Base-by-base conservation (phyloP, 2,113 vertebrate genomes). In the Xenopus borealis region DNA sequence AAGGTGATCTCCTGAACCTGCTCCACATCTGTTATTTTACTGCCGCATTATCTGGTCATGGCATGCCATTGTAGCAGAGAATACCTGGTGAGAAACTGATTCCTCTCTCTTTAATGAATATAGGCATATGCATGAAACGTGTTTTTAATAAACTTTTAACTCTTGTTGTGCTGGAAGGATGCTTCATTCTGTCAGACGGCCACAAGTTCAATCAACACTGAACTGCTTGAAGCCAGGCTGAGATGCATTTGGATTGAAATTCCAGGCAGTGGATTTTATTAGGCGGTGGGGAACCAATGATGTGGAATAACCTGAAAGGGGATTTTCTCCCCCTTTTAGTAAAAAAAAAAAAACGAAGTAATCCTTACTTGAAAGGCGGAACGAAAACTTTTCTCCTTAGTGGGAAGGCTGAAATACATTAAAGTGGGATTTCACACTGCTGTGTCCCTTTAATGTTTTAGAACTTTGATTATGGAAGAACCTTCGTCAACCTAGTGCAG, bases 21-120 rank as follows among this genome's bases (percentile, higher is more conserved):
- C 76, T 79, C 75, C 79, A 89, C 92, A 92, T 92, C 89, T 92
- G 91, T 83, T 80, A 80, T 72, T 77, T 83, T 81, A 76, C 59
- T 10, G 76, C 69, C 50, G 78, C 79, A 82, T 76, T 75, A 57
- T 68, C 77, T 78, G 58, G 50, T 67, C 27, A 80, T 66, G 12
- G 40, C 0, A 79, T n/a, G 50, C 73, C 45, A 69, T 53, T 62
- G 64, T 69, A 63, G 58, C 53, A 57, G 27, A 53, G 58, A 45
- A 58, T 11, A 18, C 9, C n/a, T 76, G 47, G 62, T 72, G 55
- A 53, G 62, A 68, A 66, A 79, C 1, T 40, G 63, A 69, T 50
- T 23, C 2, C 10, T 12, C 1, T 53, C 27, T 18, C n/a, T 69
- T 75, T 69, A 75, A 69, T 62, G 58, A 62, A 55, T 62, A 19